Conservation (phyloP, 2,113 vertebrate species). For the Mesitornis unicolor region DNA sequence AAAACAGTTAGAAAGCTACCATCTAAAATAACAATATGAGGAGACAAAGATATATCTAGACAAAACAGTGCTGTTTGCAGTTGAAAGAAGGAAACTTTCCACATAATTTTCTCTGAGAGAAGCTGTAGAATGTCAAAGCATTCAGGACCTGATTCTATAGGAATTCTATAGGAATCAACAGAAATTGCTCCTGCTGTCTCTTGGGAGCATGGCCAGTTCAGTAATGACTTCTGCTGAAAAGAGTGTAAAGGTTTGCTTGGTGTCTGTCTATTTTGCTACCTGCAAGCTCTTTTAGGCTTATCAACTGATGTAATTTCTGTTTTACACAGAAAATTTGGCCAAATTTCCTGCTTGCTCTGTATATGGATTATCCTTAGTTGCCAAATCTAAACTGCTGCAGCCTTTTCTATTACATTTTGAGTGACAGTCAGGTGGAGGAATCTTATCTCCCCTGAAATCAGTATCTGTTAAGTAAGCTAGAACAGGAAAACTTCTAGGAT, state of each 20-base stretch:
- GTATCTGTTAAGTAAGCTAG: not conserved
- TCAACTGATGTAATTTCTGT: not conserved
- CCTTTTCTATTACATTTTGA: not conserved
- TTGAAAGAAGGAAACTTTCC: not conserved
- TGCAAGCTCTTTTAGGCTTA: not conserved
- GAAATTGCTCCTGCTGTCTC: not conserved
- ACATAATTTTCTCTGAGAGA: not conserved
- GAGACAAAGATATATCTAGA: not conserved
- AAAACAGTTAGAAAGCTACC: not conserved
- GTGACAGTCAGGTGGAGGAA: not conserved
- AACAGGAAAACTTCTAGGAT: not conserved
- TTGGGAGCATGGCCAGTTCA: rapidly evolving
- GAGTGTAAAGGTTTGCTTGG: not conserved
- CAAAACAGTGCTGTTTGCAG: not conserved
- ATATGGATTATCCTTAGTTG: not conserved
- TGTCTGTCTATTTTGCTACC: not conserved
- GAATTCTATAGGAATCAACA: too few relatives aligned
- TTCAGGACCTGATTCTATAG: not conserved
- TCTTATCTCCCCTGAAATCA: not conserved
- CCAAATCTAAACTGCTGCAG: not conserved
- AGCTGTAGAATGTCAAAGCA: not conserved
- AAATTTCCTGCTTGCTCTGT: not conserved
- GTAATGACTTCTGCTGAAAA: not conserved
- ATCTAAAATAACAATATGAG: not conserved
- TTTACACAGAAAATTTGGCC: not conserved